Evolutionary conservation across 1,140 invertebrate species (phyloP).

Genomic region (Nymphalis io): DNA sequence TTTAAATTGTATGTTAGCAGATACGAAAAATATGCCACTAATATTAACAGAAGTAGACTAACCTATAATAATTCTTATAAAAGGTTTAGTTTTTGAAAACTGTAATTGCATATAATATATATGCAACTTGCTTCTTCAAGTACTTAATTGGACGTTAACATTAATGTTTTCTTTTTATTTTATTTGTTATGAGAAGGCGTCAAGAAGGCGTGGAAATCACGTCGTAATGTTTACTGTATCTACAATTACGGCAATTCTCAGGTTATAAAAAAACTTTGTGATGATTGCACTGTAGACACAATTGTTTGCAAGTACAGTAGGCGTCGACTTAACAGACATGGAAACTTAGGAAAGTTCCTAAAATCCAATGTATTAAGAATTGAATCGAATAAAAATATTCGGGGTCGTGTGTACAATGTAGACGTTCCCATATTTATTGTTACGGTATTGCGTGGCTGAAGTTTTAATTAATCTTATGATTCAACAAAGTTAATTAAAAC

Average conservation of each 20-base stretch:
- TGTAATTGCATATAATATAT: too few relatives aligned
- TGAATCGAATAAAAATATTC: not conserved
- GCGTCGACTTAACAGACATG: not conserved
- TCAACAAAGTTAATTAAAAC: too few relatives aligned
- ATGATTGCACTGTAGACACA: not conserved
- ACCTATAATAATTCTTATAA: too few relatives aligned
- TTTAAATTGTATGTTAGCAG: not conserved
- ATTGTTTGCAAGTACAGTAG: not conserved
- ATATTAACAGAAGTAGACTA: too few relatives aligned
- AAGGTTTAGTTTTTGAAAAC: not conserved
- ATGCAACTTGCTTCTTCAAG: too few relatives aligned
- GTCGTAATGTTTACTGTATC: slow-evolving; percentile 1
- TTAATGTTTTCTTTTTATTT: slow-evolving; percentile 1
- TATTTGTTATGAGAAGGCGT: not conserved
- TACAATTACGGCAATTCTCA: not conserved
- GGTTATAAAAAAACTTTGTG: not conserved
- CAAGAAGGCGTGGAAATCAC: slow-evolving; percentile 1
- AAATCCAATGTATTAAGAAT: not conserved
- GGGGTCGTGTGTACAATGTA: not conserved
- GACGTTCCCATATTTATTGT: not conserved
- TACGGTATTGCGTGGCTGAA: not conserved
- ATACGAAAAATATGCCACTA: too few relatives aligned
- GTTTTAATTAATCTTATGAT: not conserved
- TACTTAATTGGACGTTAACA: not conserved
- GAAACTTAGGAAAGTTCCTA: not conserved